Base-by-base conservation (phyloP, 2,888 invertebrate genomes). In the Agonopterix heracliana region DNA sequence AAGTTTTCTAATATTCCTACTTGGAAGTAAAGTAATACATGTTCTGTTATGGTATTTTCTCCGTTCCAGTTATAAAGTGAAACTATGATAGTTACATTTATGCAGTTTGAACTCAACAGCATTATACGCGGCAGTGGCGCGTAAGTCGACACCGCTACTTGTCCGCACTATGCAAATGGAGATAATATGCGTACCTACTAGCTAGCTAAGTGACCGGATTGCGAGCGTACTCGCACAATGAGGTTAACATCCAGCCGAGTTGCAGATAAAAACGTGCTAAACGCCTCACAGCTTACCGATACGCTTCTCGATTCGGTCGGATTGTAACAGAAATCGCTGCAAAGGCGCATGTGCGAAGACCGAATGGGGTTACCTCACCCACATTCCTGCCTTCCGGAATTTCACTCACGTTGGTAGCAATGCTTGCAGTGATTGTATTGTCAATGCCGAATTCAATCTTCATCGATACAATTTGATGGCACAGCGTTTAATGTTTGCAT, bases 171-270 rank as follows among this genome's bases (percentile, higher is more conserved):
- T 83, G 85, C 81, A 85, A 85, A 86, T 83, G 77, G 69, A 80
- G 77, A 82, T 81, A 82, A 81, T 81, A 77, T 66, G 77, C 78
- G 75, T 77, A 71, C 79, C 72, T 76, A 76, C 80, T 72, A 78
- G 81, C 77, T 83, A 81, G 83, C 84, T 83, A 81, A 80, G 78
- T 83, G 82, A 84, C 84, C 84, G 81, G 80, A 81, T 84, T 82
- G 82, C 71, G 70, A 51, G 56, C 52, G 44, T 54, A 46, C 49
- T 52, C 44, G 48, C 44, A 54, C 52, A 49, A 51, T 49, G 55
- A 49, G 51, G 54, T 45, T 54, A 54, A 56, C 51, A 61, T 49
- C 53, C 54, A 45, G 46, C 54, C 47, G 34, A 54, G 42, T 51
- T 49, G 45, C 13, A 53, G 64, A 73, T 74, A 71, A 74, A 75